Conservation (phyloP, 1,140 invertebrate species). For the Euborellia annulipes region DNA sequence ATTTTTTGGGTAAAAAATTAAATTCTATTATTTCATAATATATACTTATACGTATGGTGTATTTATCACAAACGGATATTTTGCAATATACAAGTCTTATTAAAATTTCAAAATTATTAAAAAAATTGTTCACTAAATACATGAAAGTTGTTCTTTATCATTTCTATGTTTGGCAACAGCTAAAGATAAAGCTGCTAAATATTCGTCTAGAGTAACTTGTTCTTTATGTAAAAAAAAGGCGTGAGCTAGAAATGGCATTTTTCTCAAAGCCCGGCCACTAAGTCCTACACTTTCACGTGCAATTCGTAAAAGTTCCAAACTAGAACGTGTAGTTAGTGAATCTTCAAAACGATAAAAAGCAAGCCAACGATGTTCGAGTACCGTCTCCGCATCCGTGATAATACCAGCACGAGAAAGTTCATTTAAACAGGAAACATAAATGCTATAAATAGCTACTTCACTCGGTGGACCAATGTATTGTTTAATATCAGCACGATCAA, state of each 20-base stretch:
- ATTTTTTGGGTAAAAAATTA: too few relatives aligned
- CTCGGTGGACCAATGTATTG: constrained; percentile 74
- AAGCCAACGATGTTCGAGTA: not conserved
- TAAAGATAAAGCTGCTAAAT: constrained; percentile 4
- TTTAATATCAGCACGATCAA: constrained; percentile 91
- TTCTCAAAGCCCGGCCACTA: constrained; percentile 71
- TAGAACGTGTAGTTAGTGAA: not conserved
- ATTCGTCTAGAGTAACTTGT: constrained; percentile 4
- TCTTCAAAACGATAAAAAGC: not conserved
- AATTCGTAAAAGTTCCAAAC: constrained; percentile 20
- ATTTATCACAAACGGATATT: too few relatives aligned
- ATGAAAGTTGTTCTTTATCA: too few relatives aligned
- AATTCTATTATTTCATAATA: too few relatives aligned
- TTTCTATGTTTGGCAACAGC: constrained; percentile 6
- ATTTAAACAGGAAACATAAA: constrained; percentile 57
- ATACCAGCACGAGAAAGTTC: constrained; percentile 38
- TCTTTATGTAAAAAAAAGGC: constrained; percentile 22
- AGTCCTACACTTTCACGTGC: constrained; percentile 42
- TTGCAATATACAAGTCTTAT: too few relatives aligned
- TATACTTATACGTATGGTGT: too few relatives aligned
- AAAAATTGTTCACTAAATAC: too few relatives aligned
- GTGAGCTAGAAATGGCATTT: constrained; percentile 73
- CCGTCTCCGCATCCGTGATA: constrained; percentile 4
- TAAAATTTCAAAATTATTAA: too few relatives aligned
- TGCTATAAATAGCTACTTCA: constrained; percentile 60